phyloP scores from a whole-genome alignment of 2,888 invertebrate species.

The Himalopsyche kuldschensis region DNA sequence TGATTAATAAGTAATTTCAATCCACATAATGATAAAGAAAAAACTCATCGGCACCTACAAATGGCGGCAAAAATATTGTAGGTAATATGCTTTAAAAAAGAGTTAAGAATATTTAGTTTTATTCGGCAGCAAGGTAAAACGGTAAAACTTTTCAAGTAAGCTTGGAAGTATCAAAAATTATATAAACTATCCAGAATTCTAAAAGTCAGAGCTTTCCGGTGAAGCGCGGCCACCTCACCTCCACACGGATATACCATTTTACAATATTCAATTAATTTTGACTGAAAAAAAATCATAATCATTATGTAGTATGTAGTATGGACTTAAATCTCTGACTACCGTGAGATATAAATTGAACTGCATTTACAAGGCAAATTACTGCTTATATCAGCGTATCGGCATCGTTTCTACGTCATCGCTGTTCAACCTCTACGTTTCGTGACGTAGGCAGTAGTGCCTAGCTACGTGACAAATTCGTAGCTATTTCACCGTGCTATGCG shows the following conservation, averaged over 20 bases:
- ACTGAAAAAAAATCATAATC: too few relatives aligned
- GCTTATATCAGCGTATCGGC: neutral
- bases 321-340: neutral
- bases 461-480: neutral
- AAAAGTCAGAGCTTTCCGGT: neutral
- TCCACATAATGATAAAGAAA: too few relatives aligned
- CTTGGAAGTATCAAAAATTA: neutral
- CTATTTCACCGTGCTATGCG: neutral
- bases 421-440: neutral
- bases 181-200: neutral
- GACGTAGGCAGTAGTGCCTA: neutral
- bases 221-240: neutral
- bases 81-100: too few relatives aligned
- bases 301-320: too few relatives aligned
- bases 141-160: neutral
- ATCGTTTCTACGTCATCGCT: neutral
- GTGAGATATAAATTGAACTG: neutral
- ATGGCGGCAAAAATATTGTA: too few relatives aligned
- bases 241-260: neutral
- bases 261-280: too few relatives aligned
- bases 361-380: neutral
- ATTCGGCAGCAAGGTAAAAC: neutral
- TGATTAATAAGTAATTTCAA: too few relatives aligned
- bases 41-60: too few relatives aligned
- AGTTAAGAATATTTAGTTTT: too few relatives aligned